Evolutionary conservation across 2,113 vertebrate species (phyloP).

Genomic region (Sinocyclocheilus grahami): DNA sequence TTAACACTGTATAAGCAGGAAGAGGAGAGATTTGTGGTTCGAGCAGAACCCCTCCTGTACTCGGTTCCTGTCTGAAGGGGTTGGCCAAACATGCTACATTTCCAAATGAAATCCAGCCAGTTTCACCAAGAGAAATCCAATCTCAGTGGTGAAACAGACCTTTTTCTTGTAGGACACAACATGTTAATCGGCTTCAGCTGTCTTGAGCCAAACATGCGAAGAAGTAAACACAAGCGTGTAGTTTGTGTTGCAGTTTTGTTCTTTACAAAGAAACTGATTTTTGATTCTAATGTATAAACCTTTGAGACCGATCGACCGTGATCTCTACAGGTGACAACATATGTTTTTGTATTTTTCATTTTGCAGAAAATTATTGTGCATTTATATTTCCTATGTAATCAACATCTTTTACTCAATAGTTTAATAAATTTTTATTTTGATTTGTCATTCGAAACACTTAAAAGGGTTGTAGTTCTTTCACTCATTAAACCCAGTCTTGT

Average conservation of each 20-base stretch:
- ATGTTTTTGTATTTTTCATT: no score
- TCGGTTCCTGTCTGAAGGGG: slow-evolving; percentile 32
- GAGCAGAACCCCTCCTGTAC: slow-evolving; percentile 12
- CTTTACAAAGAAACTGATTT: no score
- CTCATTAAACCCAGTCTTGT: not conserved
- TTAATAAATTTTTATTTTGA: not conserved
- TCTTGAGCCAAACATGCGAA: not conserved
- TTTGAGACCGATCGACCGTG: no score
- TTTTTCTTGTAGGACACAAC: not conserved
- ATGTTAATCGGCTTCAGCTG: not conserved
- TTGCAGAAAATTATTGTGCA: no score
- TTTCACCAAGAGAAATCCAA: slow-evolving; percentile 22
- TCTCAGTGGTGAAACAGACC: not conserved
- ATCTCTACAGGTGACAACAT: no score
- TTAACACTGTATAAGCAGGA: slow-evolving; percentile 55
- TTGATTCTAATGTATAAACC: no score
- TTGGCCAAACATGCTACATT: slow-evolving; percentile 45
- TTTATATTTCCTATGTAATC: no score
- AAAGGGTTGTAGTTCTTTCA: not conserved
- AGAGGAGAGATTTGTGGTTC: slow-evolving; percentile 55
- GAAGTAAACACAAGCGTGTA: not conserved
- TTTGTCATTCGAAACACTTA: not conserved
- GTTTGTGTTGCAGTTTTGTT: not conserved
- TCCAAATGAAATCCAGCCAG: slow-evolving; percentile 35
- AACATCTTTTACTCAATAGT: no score